phyloP scores from a whole-genome alignment of 2,888 invertebrate genomes.

The Himalopsyche japonica region DNA sequence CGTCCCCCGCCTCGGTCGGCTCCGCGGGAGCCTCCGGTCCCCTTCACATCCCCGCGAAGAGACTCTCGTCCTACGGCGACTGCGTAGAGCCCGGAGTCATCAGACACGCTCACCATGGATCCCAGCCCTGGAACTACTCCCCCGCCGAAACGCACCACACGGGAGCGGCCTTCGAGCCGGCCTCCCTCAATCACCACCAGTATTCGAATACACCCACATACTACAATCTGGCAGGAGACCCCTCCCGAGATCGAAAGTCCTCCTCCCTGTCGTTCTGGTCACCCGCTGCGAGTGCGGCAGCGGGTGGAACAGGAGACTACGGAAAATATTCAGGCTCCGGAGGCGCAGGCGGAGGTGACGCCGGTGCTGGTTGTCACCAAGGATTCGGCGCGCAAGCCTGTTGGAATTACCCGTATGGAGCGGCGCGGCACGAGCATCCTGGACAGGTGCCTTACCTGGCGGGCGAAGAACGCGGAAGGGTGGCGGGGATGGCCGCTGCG shows the following conservation, averaged over 20 bases:
- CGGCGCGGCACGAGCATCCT: slow-evolving; percentile 68
- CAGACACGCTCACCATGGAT: slow-evolving; percentile 70
- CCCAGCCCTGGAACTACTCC: slow-evolving; percentile 73
- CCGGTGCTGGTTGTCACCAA: slow-evolving; percentile 65
- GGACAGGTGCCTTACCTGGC: slow-evolving; percentile 66
- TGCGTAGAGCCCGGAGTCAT: slow-evolving; percentile 72
- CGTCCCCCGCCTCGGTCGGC: slow-evolving; percentile 64
- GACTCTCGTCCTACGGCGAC: slow-evolving; percentile 60
- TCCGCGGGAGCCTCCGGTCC: slow-evolving; percentile 74
- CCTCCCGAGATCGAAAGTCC: slow-evolving; percentile 65
- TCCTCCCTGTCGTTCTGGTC: slow-evolving; percentile 70
- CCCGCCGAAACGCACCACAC: slow-evolving; percentile 64
- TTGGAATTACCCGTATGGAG: slow-evolving; percentile 72
- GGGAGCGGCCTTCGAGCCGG: slow-evolving; percentile 60
- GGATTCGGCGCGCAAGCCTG: slow-evolving; percentile 71
- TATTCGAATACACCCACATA: slow-evolving; percentile 73
- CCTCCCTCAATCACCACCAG: slow-evolving; percentile 68
- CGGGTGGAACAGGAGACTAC: slow-evolving; percentile 62
- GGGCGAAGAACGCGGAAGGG: slow-evolving; percentile 71
- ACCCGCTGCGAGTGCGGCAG: slow-evolving; percentile 52
- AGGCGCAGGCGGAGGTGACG: slow-evolving; percentile 49
- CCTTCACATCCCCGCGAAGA: slow-evolving; percentile 88
- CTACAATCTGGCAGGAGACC: slow-evolving; percentile 72
- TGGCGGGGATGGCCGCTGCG: slow-evolving; percentile 55
- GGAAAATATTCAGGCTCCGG: slow-evolving; percentile 59